Conservation (phyloP, 2,797 vertebrate genomes). For the Catharus ustulatus region DNA sequence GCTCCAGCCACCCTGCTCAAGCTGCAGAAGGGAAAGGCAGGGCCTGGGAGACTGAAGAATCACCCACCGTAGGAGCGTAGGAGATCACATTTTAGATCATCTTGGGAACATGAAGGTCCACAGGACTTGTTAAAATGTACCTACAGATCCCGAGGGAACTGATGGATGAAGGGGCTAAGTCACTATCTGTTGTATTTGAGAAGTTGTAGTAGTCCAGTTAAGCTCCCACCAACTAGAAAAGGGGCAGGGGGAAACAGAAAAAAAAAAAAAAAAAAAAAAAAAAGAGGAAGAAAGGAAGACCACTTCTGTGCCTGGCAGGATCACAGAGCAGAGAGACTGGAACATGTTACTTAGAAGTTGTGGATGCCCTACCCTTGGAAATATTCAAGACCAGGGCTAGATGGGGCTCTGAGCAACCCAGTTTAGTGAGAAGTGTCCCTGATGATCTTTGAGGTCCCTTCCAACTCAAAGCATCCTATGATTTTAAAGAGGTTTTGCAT, state of each 20-base stretch:
- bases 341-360: neutral
- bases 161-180: neutral
- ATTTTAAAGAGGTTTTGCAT: neutral
- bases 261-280: neutral
- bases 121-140: neutral
- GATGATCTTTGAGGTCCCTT: neutral
- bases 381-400: neutral
- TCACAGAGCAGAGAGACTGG: neutral
- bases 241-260: too few species aligned
- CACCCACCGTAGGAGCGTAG: neutral
- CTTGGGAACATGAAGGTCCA: neutral
- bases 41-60: neutral
- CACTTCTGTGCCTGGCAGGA: neutral
- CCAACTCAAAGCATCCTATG: neutral
- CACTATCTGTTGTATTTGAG: neutral
- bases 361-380: neutral
- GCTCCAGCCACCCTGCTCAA: neutral
- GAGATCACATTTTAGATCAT: neutral
- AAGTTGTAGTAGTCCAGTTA: neutral
- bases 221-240: neutral
- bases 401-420: neutral
- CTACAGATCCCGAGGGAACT: neutral
- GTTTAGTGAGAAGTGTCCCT: neutral
- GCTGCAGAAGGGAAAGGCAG: neutral
- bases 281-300: rapidly evolving